Base-by-base conservation (phyloP, 2,113 vertebrate species). In the Actenoides hombroni region DNA sequence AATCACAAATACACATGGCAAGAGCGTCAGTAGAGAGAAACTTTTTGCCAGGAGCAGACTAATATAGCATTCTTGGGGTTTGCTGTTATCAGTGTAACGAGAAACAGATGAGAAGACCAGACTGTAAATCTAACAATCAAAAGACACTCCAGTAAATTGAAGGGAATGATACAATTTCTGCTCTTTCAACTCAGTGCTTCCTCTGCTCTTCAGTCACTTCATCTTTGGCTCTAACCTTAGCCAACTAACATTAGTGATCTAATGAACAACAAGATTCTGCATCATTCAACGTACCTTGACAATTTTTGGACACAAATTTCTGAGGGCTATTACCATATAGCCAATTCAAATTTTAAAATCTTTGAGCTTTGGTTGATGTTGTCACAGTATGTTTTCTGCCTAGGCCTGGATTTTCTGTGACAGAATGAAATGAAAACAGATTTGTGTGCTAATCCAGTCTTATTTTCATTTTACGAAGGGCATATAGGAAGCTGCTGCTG, bases 391-490 rank as follows among this genome's bases (percentile, higher is more conserved):
- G 16, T 81, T 94, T 97, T 92, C 69, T 86, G 61, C 48, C 37
- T 54, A 86, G 61, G 81, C 53, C 56, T 95, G 73, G 42, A 71
- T 90, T 84, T 96, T 88, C 79, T 88, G 77, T 90, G 51, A 82
- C 2, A 2, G 61, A 91, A 83, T 67, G 61, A 92, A 97, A 91
- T 42, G 19, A 73, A 94, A 95, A 87, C 57, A 94, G 74, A 77
- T 80, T 80, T 78, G 51, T 80, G n/a, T 70, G 54, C 31, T 89
- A 91, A 92, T 77, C 59, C 37, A 76, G 54, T 39, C 65, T 80
- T 92, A 93, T 86, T 91, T 94, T 84, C 76, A 89, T 53, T 96
- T 94, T 94, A 89, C 69, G 73, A 64, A 69, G 53, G 53, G 35
- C 37, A 75, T 65, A 19, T 86, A 92, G 74, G 65, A 94, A 95